A percentile compares a stretch with the other conserved stretches of the same genome.
Conservation (phyloP, 2,888 invertebrate species). For the Rapana venosa region DNA sequence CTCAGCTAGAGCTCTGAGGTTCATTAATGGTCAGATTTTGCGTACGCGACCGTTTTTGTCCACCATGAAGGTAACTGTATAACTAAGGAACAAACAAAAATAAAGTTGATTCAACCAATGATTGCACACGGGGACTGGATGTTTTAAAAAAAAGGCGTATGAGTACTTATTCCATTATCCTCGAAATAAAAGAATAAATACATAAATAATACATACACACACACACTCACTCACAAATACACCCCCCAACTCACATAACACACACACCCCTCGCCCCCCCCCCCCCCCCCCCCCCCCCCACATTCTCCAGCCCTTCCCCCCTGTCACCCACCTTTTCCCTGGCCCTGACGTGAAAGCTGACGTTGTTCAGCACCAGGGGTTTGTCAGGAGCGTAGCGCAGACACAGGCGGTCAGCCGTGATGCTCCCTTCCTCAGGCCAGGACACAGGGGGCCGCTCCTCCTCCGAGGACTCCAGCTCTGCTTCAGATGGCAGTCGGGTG, state of each 20-base stretch:
- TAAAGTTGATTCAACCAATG: no score
- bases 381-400: slow-evolving; percentile 85
- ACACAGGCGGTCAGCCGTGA: slow-evolving; percentile 76
- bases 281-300: slow-evolving; percentile 61
- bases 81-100: no score
- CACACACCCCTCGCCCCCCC: not conserved
- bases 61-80: no score
- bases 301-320: not conserved
- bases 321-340: slow-evolving; percentile 78
- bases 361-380: slow-evolving; percentile 85
- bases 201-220: not conserved
- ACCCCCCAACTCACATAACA: not conserved
- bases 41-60: no score
- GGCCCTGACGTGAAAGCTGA: slow-evolving; percentile 77
- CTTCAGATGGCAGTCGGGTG: slow-evolving; percentile 86
- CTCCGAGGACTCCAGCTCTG: slow-evolving; percentile 81
- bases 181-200: not conserved
- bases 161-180: no score
- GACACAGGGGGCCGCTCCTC: slow-evolving; percentile 71
- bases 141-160: no score
- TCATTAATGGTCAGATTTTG: no score
- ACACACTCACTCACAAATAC: slow-evolving; percentile 15
- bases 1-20: no score
- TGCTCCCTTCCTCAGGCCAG: slow-evolving; percentile 79
- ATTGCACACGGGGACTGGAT: no score